Percentiles rank a stretch among this genome's conserved stretches.
Conservation (phyloP, 92 coral and sea anemone species). For the Isaurus tuberculatus region DNA sequence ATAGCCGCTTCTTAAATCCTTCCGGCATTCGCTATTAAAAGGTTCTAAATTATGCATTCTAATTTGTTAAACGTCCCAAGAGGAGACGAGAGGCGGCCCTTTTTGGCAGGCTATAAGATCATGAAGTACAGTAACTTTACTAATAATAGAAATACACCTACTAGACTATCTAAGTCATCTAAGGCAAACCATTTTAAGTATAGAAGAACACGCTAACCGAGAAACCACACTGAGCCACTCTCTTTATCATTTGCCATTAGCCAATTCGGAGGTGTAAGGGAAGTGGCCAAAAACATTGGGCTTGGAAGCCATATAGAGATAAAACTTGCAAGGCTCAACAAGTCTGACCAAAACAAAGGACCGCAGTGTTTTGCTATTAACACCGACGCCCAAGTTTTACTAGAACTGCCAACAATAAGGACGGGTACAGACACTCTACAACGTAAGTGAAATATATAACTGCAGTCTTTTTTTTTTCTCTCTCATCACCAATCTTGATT, state of each 20-base stretch:
- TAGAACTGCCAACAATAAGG: slow-evolving; percentile 57
- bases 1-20: slow-evolving; percentile 27
- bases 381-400: slow-evolving; percentile 55
- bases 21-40: slow-evolving; percentile 11
- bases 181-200: slow-evolving; percentile 50
- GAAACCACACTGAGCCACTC: slow-evolving; percentile 39
- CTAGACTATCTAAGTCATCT: slow-evolving; percentile 42
- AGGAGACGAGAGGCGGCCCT: slow-evolving; percentile 37
- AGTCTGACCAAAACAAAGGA: slow-evolving; percentile 42
- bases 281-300: too few relatives aligned
- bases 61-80: slow-evolving; percentile 37
- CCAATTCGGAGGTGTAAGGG: slow-evolving; percentile 37
- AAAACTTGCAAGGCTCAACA: slow-evolving; percentile 58
- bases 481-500: too few relatives aligned
- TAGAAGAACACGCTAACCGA: slow-evolving; percentile 43
- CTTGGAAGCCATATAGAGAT: slow-evolving; percentile 2
- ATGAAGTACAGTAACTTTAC: slow-evolving; percentile 50
- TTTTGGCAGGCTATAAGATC: slow-evolving; percentile 42
- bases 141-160: slow-evolving; percentile 52
- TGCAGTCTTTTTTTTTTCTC: too few relatives aligned
- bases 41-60: slow-evolving; percentile 31
- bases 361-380: slow-evolving; percentile 63
- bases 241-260: slow-evolving; percentile 34
- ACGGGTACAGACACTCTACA: slow-evolving; percentile 56
- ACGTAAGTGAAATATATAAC: slow-evolving; percentile 47